Evolutionary conservation across 2,797 vertebrate genomes (phyloP), one percentile per base, ranked within the genome.

Genomic region (Chloroceryle inda): DNA sequence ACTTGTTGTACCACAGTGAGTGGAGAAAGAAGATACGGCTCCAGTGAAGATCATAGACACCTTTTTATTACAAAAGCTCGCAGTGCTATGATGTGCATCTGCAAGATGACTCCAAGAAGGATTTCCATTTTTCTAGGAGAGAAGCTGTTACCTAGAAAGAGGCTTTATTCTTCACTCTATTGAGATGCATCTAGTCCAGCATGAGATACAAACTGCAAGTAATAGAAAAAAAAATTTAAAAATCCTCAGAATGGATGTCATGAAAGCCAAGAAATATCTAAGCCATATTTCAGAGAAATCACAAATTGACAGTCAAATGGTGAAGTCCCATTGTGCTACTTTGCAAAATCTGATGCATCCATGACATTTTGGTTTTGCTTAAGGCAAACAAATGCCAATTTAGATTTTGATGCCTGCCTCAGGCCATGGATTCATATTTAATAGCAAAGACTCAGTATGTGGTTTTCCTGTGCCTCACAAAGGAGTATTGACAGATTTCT

Each of bases 351-450:
- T 85, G 72, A 71, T 77, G n/a, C 18, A 89, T 5, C 69, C n/a
- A 61, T 84, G 79, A 84, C 73, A 72, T 88, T 95, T 88, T 91
- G 53, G 0, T 89, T 89, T 89, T 33, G 33, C 93, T 88, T 8
- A 22, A 88, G 91, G 87, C 78, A 88, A 85, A 22, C 80, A 94
- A 95, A 80, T 89, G 85, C 62, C 69, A 47, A 72, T 94, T 95
- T 84, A 78, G 79, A 81, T 88, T 94, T 92, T 85, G 56, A 83
- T 88, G 76, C 38, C 56, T 95, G 61, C 50, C 59, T 91, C 19
- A 7, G 89, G 62, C 68, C 58, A 38, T 64, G 42, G 79, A 68
- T 91, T 94, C 68, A 10, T 77, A 74, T 85, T 94, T 94, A 80
- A 87, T 56, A 94, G 56, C 61, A 56, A 90, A 66, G 74, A 68